A percentile compares a stretch with the other conserved stretches of the same genome.
phyloP scores from a whole-genome alignment of 2,797 vertebrate genomes.

The Nasua narica region DNA sequence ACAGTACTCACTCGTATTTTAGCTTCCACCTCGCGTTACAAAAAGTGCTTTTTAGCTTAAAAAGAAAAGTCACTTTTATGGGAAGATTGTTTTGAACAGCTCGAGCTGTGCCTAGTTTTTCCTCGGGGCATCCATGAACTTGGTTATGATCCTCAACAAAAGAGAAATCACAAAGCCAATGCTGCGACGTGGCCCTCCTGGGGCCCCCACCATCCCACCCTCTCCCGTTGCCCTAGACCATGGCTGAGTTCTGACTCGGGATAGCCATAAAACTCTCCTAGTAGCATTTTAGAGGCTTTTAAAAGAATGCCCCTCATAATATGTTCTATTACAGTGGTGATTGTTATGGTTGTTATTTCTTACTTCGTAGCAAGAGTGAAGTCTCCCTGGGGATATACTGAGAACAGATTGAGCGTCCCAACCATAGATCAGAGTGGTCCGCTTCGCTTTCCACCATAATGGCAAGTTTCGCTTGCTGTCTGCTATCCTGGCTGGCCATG shows the following conservation, averaged over 20 bases:
- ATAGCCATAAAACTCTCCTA: neutral
- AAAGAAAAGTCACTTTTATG: constrained; percentile 24
- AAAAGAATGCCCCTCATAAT: neutral
- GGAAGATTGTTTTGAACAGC: constrained; percentile 64
- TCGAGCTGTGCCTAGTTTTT: constrained; percentile 52
- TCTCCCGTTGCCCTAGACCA: neutral
- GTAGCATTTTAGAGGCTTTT: neutral
- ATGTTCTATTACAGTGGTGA: neutral
- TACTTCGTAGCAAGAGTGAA: constrained; percentile 5
- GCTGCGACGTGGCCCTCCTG: neutral
- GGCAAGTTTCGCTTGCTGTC: neutral
- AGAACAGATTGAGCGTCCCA: neutral
- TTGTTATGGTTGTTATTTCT: neutral
- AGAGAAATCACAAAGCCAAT: neutral
- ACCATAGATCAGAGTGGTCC: neutral
- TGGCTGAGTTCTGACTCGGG: neutral
- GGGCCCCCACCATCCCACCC: neutral
- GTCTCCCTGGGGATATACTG: neutral
- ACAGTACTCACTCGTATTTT: neutral
- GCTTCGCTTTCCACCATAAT: neutral
- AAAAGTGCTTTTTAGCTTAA: constrained; percentile 58
- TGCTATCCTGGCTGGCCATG: neutral
- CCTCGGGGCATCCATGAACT: constrained; percentile 46
- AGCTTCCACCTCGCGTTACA: constrained; percentile 41
- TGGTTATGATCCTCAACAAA: constrained; percentile 60